Evolutionary conservation across 2,797 vertebrate genomes (phyloP).

Genomic region (Strix occidentalis): DNA sequence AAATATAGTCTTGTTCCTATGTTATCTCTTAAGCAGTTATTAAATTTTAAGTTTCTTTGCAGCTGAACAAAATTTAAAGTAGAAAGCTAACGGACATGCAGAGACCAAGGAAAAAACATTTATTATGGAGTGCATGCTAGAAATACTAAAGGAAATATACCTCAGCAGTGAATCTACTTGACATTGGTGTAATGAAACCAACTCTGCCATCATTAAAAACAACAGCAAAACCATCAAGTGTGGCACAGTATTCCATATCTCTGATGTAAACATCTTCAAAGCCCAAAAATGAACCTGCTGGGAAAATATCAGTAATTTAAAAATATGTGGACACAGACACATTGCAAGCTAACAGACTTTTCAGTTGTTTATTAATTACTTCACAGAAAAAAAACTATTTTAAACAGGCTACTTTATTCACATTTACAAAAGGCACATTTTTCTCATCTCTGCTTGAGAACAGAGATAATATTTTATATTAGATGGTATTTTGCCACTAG

Average conservation of each 20-base stretch:
- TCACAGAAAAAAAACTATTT: neutral
- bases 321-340: neutral
- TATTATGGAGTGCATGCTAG: neutral
- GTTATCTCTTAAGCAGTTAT: neutral
- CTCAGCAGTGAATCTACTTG: constrained; percentile 89
- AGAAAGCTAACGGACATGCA: neutral
- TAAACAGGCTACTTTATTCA: neutral
- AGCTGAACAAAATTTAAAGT: neutral
- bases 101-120: neutral
- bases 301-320: constrained; percentile 34
- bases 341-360: neutral
- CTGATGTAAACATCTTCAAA: constrained; percentile 86
- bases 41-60: neutral
- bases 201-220: constrained; percentile 96
- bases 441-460: neutral
- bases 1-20: neutral
- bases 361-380: neutral
- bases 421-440: neutral
- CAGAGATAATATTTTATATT: neutral
- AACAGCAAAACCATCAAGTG: constrained; percentile 93
- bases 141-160: constrained; percentile 73
- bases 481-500: neutral
- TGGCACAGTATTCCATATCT: constrained; percentile 95
- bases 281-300: constrained; percentile 92
- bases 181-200: constrained; percentile 94